These are phyloP conservation scores for Beaufortia kweichowensis DNA, from an alignment of 2,113 vertebrate species.

Conservation along the genomic window DNA sequence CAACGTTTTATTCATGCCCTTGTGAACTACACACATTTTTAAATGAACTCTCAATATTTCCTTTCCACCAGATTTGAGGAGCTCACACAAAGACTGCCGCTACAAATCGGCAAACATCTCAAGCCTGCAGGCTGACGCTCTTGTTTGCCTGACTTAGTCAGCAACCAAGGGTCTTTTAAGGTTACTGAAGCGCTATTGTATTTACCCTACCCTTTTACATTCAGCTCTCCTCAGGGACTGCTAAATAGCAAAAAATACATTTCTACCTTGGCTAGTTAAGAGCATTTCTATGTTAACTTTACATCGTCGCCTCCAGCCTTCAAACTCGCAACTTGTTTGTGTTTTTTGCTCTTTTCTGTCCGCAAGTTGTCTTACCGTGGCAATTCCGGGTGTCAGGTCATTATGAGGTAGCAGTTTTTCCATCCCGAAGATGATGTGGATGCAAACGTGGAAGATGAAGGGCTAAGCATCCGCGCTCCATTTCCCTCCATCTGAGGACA, in stretches of 20 bases:
- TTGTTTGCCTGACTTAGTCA: slow-evolving; percentile 41
- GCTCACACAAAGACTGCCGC: slow-evolving; percentile 20
- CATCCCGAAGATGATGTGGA: slow-evolving; percentile 9
- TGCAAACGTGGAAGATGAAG: slow-evolving; percentile 11
- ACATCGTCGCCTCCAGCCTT: slow-evolving; percentile 6
- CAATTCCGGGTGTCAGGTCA: slow-evolving; percentile 15
- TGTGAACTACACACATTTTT: slow-evolving; percentile 45
- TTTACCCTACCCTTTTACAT: slow-evolving; percentile 12
- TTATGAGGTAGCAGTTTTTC: slow-evolving; percentile 14
- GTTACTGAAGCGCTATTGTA: slow-evolving; percentile 47
- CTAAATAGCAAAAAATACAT: slow-evolving; percentile 42
- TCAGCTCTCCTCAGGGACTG: slow-evolving; percentile 27
- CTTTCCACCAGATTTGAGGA: slow-evolving; percentile 31
- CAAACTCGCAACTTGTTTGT: slow-evolving; percentile 16
- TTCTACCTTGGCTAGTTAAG: slow-evolving; percentile 32
- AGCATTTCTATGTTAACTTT: slow-evolving; percentile 20
- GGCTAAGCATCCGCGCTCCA: not conserved
- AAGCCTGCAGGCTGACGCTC: slow-evolving; percentile 9
- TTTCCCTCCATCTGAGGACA: slow-evolving; percentile 36
- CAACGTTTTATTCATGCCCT: slow-evolving; percentile 25
- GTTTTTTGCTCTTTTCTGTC: not conserved
- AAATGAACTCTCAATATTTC: slow-evolving; percentile 43
- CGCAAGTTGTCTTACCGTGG: not conserved
- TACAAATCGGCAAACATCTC: slow-evolving; percentile 24
- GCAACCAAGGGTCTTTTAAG: slow-evolving; percentile 30